These are phyloP conservation scores for Picathartes gymnocephalus DNA, from an alignment of 2,113 vertebrate species.

Conservation along the genomic window DNA sequence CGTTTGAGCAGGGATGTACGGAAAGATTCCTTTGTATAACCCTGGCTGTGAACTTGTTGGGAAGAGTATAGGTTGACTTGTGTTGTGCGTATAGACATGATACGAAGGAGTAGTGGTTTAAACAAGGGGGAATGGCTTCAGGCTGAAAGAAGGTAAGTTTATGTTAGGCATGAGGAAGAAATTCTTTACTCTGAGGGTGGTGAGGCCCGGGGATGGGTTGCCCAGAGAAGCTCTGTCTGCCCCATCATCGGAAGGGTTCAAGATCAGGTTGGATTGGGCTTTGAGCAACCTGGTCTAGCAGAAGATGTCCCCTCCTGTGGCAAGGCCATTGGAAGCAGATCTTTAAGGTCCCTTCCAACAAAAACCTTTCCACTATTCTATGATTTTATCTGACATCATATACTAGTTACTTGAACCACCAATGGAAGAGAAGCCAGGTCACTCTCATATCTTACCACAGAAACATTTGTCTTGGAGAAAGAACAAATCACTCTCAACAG, in stretches of 20 bases:
- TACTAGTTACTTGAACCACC: background rate
- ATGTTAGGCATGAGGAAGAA: background rate
- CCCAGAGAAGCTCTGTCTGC: background rate
- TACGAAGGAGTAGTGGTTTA: background rate
- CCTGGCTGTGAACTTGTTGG: background rate
- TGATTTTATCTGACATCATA: background rate
- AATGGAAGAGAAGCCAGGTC: background rate
- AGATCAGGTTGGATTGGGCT: background rate
- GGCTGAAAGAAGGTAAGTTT: background rate
- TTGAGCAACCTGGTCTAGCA: background rate
- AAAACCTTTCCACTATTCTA: background rate
- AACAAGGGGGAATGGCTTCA: background rate
- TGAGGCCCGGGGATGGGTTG: background rate
- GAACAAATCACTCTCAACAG: background rate
- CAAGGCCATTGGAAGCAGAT: background rate
- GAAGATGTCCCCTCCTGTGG: background rate
- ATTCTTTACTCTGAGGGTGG: background rate
- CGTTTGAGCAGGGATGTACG: background rate
- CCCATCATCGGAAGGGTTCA: accelerated
- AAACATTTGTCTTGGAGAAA: background rate
- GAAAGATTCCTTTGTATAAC: background rate
- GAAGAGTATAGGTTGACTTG: background rate
- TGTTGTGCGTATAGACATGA: background rate
- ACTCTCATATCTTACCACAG: background rate
- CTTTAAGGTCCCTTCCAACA: background rate